Conservation (phyloP, 1,140 invertebrate species). For the Drosophila navojoa region DNA sequence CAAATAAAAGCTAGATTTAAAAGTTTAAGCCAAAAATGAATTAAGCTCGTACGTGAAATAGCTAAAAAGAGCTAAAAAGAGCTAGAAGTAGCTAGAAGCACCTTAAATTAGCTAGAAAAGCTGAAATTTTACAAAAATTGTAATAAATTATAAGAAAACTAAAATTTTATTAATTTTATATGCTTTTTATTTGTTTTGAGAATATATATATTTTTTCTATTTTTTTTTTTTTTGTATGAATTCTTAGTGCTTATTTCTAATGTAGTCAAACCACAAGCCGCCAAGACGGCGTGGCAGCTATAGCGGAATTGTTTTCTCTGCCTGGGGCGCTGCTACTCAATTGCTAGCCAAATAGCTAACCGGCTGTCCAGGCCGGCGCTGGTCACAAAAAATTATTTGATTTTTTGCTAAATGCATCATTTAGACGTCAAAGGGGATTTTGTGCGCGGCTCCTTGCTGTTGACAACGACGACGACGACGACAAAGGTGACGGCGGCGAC, state of each 20-base stretch:
- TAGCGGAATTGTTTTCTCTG: not conserved
- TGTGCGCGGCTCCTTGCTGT: constrained; percentile 17
- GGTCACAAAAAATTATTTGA: constrained; percentile 12
- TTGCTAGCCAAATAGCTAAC: constrained; percentile 14
- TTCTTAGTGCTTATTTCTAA: constrained; percentile 16
- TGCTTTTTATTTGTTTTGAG: constrained; percentile 19
- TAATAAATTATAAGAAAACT: not conserved
- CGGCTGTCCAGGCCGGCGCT: constrained; percentile 70
- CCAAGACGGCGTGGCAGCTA: constrained; percentile 24
- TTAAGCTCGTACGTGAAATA: no score
- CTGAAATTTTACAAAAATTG: constrained; percentile 1
- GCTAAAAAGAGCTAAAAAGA: no score
- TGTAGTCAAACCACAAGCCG: constrained; percentile 52
- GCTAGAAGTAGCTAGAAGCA: not conserved
- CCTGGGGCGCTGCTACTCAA: not conserved
- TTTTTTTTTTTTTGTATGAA: constrained; percentile 38
- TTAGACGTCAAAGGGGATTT: constrained; percentile 61
- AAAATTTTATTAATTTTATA: not conserved
- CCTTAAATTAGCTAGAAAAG: no score
- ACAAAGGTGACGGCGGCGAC: not conserved
- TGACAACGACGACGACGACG: constrained; percentile 8
- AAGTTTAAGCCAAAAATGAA: no score
- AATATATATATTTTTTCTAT: constrained; percentile 9
- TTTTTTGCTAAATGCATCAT: constrained; percentile 45
- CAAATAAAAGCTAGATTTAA: no score